A percentile compares a stretch with the other conserved stretches of the same genome.
Evolutionary conservation across 2,113 vertebrate species (phyloP).

Genomic region (Microtus ochrogaster): DNA sequence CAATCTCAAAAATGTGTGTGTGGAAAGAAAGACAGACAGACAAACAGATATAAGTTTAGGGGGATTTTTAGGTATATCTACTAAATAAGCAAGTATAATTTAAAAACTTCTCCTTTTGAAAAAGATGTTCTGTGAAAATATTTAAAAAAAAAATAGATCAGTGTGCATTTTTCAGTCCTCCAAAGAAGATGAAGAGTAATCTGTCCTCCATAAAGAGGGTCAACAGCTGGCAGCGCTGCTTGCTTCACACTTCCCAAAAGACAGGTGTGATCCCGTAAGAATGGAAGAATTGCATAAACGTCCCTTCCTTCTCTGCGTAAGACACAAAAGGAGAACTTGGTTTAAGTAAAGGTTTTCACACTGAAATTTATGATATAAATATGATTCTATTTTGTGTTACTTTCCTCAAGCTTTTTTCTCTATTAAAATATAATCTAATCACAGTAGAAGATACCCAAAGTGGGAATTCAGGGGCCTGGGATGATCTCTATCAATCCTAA

Average conservation of each 20-base stretch:
- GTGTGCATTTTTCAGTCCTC: not conserved
- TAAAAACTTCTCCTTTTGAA: not conserved
- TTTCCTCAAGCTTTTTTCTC: slow-evolving; percentile 35
- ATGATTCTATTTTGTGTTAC: slow-evolving; percentile 23
- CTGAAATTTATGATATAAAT: not conserved
- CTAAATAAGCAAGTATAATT: slow-evolving; percentile 2
- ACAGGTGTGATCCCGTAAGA: not conserved
- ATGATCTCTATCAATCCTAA: not conserved
- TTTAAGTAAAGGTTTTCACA: slow-evolving; percentile 45
- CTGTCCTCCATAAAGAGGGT: slow-evolving; percentile 12
- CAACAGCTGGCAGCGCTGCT: not conserved
- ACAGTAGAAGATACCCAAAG: not conserved
- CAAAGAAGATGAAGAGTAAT: slow-evolving; percentile 41
- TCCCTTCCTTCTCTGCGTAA: slow-evolving; percentile 14
- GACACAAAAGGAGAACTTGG: slow-evolving; percentile 45
- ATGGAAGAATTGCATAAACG: slow-evolving; percentile 24
- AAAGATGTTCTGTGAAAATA: not conserved
- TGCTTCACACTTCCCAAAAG: slow-evolving; percentile 13
- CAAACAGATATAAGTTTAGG: not conserved
- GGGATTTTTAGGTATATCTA: not conserved
- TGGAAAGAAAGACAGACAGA: not conserved
- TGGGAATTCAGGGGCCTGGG: not conserved
- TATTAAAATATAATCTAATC: slow-evolving; percentile 55
- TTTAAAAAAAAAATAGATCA: not conserved
- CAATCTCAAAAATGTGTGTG: not conserved